These are phyloP conservation scores for Chaenogobius annularis DNA, from an alignment of 2,113 vertebrate species.

Conservation along the genomic window DNA sequence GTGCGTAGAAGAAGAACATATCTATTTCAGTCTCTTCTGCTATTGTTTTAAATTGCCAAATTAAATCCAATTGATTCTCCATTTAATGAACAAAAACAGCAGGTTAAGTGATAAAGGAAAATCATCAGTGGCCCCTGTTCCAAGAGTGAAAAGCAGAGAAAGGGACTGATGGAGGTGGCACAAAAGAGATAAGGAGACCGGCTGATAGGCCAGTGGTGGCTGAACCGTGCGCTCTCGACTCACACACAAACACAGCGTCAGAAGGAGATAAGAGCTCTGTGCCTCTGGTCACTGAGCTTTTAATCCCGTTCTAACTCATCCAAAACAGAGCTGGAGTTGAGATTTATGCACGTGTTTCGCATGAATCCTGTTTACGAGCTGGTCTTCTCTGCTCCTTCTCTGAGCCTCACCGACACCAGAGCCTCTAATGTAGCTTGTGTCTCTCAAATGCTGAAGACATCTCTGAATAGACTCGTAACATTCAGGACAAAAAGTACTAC, in stretches of 20 bases:
- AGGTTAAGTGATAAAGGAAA: neutral
- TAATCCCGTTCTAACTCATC: too few species aligned
- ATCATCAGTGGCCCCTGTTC: neutral
- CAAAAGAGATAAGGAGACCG: neutral
- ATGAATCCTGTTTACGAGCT: too few species aligned
- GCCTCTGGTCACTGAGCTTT: neutral
- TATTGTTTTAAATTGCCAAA: neutral
- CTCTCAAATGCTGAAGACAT: too few species aligned
- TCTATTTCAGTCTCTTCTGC: neutral
- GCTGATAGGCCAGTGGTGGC: neutral
- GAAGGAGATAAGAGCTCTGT: conserved; percentile 25
- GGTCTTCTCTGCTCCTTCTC: too few species aligned
- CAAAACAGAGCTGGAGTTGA: too few species aligned
- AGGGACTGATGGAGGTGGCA: neutral
- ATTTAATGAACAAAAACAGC: neutral
- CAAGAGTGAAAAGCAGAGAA: neutral
- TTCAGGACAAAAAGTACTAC: too few species aligned
- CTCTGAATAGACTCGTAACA: too few species aligned
- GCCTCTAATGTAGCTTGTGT: too few species aligned
- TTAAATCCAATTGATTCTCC: neutral
- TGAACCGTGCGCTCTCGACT: conserved; percentile 2
- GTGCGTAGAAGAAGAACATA: too few species aligned
- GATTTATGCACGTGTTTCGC: too few species aligned
- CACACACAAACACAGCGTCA: neutral
- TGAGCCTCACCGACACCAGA: too few species aligned